Evolutionary conservation across 2,888 invertebrate species (phyloP).

Genomic region (Calameuta pallipes): DNA sequence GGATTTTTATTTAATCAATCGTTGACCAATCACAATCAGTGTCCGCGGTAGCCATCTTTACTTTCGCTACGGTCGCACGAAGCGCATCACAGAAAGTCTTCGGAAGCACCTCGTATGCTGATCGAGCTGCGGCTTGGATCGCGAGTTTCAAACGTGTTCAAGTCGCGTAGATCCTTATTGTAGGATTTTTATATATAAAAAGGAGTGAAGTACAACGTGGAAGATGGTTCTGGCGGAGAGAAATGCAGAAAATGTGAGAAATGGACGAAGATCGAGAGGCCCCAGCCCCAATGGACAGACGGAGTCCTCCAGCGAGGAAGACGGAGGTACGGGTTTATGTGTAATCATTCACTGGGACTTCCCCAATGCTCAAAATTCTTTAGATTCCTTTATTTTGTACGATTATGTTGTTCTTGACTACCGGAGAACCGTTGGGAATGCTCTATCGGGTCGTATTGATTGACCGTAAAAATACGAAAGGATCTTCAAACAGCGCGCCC

Average conservation of each 20-base stretch:
- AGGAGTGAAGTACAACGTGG: slow-evolving; percentile 17
- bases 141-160: slow-evolving; percentile 23
- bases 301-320: slow-evolving; percentile 88
- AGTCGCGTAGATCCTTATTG: slow-evolving; percentile 10
- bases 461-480: slow-evolving; percentile 35
- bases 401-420: not conserved
- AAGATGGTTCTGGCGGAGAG: slow-evolving; percentile 91
- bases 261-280: slow-evolving; percentile 89
- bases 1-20: slow-evolving; percentile 31
- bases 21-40: slow-evolving; percentile 32
- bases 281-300: slow-evolving; percentile 91
- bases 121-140: slow-evolving; percentile 50
- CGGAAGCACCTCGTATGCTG: slow-evolving; percentile 37
- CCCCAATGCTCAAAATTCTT: slow-evolving; percentile 6
- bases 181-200: slow-evolving; percentile 8
- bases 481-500: slow-evolving; percentile 54
- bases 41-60: slow-evolving; percentile 48
- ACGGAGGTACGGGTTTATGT: slow-evolving; percentile 75
- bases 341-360: slow-evolving; percentile 9
- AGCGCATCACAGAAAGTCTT: slow-evolving; percentile 36
- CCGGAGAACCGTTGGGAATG: not conserved
- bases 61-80: slow-evolving; percentile 60
- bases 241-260: slow-evolving; percentile 83
- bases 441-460: slow-evolving; percentile 15
- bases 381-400: not conserved